Conservation (phyloP, 2,797 vertebrate genomes). For the Phaenicophaeus curvirostris region DNA sequence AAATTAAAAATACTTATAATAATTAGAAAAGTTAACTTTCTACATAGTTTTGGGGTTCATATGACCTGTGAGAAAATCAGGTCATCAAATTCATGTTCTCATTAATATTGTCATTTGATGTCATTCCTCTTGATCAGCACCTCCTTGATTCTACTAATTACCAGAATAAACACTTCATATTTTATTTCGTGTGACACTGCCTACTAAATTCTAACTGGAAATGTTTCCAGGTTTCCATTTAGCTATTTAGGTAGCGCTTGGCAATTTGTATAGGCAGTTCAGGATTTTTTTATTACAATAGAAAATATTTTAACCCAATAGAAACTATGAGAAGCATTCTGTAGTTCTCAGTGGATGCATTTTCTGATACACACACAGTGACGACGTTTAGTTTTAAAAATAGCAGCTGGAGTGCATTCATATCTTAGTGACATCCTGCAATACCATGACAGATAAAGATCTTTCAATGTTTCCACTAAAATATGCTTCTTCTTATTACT, state of each 20-base stretch:
- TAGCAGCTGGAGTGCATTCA: not conserved
- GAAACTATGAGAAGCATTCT: not conserved
- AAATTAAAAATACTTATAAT: not conserved
- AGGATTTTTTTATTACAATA: not conserved
- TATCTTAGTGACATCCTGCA: not conserved
- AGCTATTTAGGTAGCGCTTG: not conserved
- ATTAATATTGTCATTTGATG: not conserved
- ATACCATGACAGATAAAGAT: not conserved
- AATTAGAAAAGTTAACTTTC: not conserved
- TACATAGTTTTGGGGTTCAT: not conserved
- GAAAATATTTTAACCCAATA: not conserved
- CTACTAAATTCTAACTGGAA: not conserved
- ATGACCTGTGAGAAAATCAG: not conserved
- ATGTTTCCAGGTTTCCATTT: not conserved
- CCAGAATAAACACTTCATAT: not conserved
- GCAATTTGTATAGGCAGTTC: not conserved
- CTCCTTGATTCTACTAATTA: not conserved
- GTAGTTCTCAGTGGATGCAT: not conserved
- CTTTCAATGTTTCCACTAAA: constrained; percentile 14
- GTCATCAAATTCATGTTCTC: not conserved
- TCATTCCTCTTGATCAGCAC: not conserved
- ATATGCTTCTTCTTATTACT: not conserved
- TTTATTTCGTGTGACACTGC: not conserved
- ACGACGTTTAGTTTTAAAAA: not conserved
- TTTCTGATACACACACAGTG: not conserved